Evolutionary conservation across 2,797 vertebrate species (phyloP), one percentile per base, ranked within the genome.

Genomic region (Diceros bicornis): DNA sequence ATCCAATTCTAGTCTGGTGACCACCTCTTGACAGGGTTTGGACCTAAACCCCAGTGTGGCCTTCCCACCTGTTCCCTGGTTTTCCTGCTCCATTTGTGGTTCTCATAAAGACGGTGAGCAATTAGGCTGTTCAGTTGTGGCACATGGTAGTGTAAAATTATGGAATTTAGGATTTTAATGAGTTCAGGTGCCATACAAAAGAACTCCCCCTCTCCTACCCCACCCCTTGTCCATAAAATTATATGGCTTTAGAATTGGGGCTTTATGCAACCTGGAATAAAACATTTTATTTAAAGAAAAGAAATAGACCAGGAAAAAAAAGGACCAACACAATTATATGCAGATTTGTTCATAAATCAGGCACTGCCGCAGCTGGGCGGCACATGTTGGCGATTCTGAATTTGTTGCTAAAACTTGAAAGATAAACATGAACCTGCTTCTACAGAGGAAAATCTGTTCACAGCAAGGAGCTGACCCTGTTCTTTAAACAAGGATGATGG

Each of bases 141-240:
- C 98, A 99, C 98, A 98, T 98, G 98, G 97, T 98, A 98, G 98
- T 98, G 98, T 98, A 98, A 99, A 99, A 99, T 99, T 99, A 99
- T 99, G 98, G 98, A 99, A 99, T 99, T 99, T 98, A 94, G 96
- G 95, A 97, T 95, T 98, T 99, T 99, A 99, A 99, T 99, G 99
- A 99, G 98, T 98, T 99, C 98, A 99, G 98, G 99, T 99, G 99
- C 98, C 97, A 98, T 98, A 99, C 98, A 99, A 99, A 99, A 98
- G 98, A 98, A 98, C 97, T 97, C 98, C 98, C 98, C 57, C 88
- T 69, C 89, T 85, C 32, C 84, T 69, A 59, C 84, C 72, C 44
- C 57, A 34, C 93, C 93, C 88, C 66, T 97, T 97, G 97, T 98
- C 98, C 98, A 99, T 99, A 99, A 99, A 99, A 99, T 98, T 99